Base-by-base conservation (phyloP, 2,888 invertebrate species). In the Unio delphinus region DNA sequence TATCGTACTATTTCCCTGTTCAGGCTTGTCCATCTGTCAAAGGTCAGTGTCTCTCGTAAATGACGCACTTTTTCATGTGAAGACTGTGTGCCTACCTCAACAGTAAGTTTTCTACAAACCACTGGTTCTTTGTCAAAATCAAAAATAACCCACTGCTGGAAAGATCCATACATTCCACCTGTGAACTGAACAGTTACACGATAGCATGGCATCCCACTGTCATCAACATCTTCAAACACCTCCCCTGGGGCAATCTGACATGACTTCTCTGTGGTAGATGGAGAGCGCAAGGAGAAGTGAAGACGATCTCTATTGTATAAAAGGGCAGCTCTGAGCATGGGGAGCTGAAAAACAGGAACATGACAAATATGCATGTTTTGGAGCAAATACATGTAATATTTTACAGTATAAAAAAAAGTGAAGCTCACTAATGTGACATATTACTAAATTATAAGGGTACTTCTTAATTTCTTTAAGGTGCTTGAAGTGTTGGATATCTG, bases 101-200 rank as follows among this genome's bases (percentile, higher is more conserved):
- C 86, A 3, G 80, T 78, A n/a, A 89, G 72, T 67, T 87, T 88
- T 23, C 80, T 69, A 18, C 83, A 78, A 7, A 88, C 65, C 3
- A 85, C 87, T 3, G 88, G 88, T 15, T 80, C 74, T 3, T 57
- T 59, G 34, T 86, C 87, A 73, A 89, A 88, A 79, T 89, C 88
- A 77, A 89, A 87, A n/a, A 85, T 76, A 26, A 89, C 78, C 85
- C 87, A 85, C 70, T 87, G 86, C 57, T 73, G 84, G 76, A 88
- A 89, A 20, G 87, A 87, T 3, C 89, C 89, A 75, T 86, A 88
- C 83, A 88, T 87, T 30, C 84, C 83, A 8, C 82, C 82, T 8
- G 70, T 75, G 69, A 86, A 87, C 63, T 73, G 73, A n/a, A 86
- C 79, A 20, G 64, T 61, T 3, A 81, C 70, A 59, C 61, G 73